Conservation (phyloP, 2,888 invertebrate genomes). For the Phyllotreta cruciferae region DNA sequence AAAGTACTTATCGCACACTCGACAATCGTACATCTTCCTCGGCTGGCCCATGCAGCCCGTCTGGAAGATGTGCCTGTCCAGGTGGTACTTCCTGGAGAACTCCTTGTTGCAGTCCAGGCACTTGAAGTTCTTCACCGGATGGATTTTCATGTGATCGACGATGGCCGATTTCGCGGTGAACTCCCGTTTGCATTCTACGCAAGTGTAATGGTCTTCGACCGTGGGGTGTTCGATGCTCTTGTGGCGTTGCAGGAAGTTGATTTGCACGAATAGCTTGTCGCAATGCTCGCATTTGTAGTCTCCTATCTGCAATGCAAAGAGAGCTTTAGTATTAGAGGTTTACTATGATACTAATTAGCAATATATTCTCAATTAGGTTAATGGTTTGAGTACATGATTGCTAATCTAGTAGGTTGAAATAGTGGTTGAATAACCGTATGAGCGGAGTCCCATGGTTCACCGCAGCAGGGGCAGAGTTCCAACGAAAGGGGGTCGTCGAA, state of each 20-base stretch:
- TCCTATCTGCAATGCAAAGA: constrained; percentile 62
- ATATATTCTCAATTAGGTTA: too few species aligned
- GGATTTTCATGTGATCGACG: constrained; percentile 71
- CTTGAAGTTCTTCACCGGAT: constrained; percentile 68
- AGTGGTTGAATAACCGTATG: constrained; percentile 59
- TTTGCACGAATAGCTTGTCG: constrained; percentile 75
- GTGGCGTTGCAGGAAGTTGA: constrained; percentile 72
- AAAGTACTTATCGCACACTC: constrained; percentile 63
- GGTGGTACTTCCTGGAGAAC: constrained; percentile 79
- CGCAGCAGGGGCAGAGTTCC: constrained; percentile 66
- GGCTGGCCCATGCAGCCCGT: constrained; percentile 71
- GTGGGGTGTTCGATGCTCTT: constrained; percentile 73
- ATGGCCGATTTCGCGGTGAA: constrained; percentile 70
- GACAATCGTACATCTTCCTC: constrained; percentile 64
- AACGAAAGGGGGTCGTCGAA: constrained; percentile 56
- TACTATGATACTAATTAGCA: too few species aligned
- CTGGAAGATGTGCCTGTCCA: constrained; percentile 73
- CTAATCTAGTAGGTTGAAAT: constrained; percentile 1
- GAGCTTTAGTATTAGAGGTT: too few species aligned
- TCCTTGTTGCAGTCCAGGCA: constrained; percentile 74
- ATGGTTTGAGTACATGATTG: too few species aligned
- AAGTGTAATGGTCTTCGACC: constrained; percentile 64
- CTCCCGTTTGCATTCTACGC: constrained; percentile 71
- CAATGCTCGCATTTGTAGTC: constrained; percentile 68
- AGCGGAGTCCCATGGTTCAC: constrained; percentile 64